Conservation (phyloP, 2,113 vertebrate genomes). For the Otis tarda region DNA sequence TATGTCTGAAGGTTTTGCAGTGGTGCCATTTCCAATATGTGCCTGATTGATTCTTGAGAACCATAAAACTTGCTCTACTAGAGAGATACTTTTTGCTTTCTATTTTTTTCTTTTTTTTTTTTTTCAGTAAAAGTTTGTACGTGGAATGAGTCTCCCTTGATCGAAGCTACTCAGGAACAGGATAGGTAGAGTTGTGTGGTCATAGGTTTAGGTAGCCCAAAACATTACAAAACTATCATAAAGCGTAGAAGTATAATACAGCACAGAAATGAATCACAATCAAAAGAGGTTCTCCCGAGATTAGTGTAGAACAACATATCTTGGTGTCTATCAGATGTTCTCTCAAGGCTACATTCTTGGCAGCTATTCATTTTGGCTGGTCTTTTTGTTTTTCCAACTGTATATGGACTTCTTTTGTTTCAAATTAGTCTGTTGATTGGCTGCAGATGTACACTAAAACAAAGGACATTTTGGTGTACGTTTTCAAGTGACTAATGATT, state of each 20-base stretch:
- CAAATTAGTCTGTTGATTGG: constrained; percentile 51
- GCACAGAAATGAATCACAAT: not conserved
- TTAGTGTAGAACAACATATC: not conserved
- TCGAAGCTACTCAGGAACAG: not conserved
- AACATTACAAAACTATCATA: not conserved
- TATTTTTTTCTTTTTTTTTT: too few species aligned
- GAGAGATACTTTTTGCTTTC: too few species aligned
- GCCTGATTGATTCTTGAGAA: not conserved
- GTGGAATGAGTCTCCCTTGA: not conserved
- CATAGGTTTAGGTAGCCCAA: not conserved
- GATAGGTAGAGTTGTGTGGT: not conserved
- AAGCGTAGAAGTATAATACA: not conserved
- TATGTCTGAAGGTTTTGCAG: not conserved
- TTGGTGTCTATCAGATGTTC: constrained; percentile 31
- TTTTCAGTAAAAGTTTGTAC: not conserved
- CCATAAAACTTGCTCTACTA: not conserved
- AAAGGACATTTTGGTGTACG: not conserved
- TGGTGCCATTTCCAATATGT: not conserved
- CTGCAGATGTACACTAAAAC: constrained; percentile 50
- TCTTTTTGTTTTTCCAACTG: constrained; percentile 62
- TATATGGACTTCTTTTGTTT: constrained; percentile 64
- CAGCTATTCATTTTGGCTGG: not conserved
- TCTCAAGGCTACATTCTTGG: constrained; percentile 34
- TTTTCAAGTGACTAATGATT: constrained; percentile 51
- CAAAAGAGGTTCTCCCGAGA: not conserved